Evolutionary conservation across 37 sponge, comb jelly and placozoan genomes (phyloP).

Genomic region (Geodia barretti): DNA sequence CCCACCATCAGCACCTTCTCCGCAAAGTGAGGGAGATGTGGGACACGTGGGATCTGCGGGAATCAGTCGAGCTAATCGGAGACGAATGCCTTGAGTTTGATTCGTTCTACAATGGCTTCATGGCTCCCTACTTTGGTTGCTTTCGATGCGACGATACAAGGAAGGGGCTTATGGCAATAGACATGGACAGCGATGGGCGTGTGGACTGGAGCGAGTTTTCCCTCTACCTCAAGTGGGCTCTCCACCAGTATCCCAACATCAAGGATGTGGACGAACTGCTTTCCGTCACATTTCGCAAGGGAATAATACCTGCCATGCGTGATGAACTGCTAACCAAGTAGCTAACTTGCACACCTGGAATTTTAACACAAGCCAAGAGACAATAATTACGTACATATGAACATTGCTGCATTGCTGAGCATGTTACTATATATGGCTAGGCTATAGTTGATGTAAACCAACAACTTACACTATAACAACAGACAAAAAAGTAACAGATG

Average conservation of each 20-base stretch:
- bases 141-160: constrained; percentile 67
- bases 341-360: no score
- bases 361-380: no score
- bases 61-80: constrained; percentile 18
- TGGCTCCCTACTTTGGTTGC: constrained; percentile 92
- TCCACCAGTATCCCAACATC: constrained; percentile 71
- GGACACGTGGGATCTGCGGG: constrained; percentile 72
- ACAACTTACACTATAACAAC: no score
- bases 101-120: constrained; percentile 85
- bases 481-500: no score
- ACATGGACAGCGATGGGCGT: constrained; percentile 79
- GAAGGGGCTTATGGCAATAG: constrained; percentile 67
- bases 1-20: constrained; percentile 57
- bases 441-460: no score
- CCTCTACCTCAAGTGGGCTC: constrained; percentile 86
- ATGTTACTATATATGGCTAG: no score
- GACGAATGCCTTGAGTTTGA: constrained; percentile 74
- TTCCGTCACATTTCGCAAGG: constrained; percentile 70
- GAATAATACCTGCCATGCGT: constrained; percentile 85
- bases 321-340: constrained; percentile 42
- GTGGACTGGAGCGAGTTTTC: constrained; percentile 89
- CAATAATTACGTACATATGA: no score
- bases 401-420: no score
- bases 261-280: constrained; percentile 47
- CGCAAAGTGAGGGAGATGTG: constrained; percentile 60